These are phyloP conservation scores for Micromesistius poutassou DNA, from an alignment of 2,797 vertebrate genomes.

Conservation along the genomic window DNA sequence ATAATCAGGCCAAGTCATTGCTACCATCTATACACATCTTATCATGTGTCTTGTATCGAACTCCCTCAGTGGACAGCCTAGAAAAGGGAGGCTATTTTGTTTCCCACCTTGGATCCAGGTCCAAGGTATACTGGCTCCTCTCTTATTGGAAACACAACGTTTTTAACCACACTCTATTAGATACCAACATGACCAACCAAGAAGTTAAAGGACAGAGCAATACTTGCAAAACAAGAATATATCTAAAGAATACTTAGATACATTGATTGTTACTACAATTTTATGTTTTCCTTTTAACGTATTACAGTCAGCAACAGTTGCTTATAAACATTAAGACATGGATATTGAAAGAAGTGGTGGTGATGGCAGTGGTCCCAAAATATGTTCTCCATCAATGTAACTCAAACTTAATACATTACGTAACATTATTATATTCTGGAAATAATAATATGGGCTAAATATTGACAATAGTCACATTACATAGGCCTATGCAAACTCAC, in stretches of 20 bases:
- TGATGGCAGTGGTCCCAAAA: background rate
- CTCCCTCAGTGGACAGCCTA: background rate
- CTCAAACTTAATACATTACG: background rate
- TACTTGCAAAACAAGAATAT: too few species aligned
- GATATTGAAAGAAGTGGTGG: background rate
- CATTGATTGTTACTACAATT: background rate
- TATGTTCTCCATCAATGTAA: background rate
- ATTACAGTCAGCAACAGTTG: background rate
- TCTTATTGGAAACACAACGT: background rate
- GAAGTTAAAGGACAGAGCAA: background rate
- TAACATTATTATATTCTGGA: too few species aligned
- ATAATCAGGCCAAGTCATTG: conserved; percentile 28
- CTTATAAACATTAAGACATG: background rate
- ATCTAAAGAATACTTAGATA: background rate
- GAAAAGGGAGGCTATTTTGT: background rate
- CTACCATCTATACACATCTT: conserved; percentile 19
- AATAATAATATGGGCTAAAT: too few species aligned
- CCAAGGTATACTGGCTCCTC: background rate
- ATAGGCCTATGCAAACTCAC: background rate
- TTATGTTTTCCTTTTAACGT: background rate
- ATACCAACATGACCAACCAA: too few species aligned
- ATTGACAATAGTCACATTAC: background rate
- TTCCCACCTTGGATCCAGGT: background rate
- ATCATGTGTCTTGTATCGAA: background rate
- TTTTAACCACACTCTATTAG: background rate